Percentiles rank a stretch among this genome's conserved stretches.
phyloP scores from a whole-genome alignment of 2,797 vertebrate species.

The Cyclura pinguis region DNA sequence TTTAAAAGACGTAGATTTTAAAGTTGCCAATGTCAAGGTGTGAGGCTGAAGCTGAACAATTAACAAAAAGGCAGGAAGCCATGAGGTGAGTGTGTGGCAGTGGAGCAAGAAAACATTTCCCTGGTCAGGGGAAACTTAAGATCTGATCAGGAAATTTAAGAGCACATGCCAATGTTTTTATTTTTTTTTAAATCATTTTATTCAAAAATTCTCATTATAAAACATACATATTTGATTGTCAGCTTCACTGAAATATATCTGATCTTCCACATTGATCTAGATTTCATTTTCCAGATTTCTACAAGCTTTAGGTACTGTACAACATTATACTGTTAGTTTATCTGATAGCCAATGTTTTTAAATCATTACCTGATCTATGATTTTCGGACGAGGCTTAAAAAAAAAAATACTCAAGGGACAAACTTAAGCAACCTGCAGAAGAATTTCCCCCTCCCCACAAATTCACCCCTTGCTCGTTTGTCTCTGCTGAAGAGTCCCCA shows the following conservation, averaged over 20 bases:
- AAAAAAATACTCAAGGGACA: neutral
- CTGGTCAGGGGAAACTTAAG: neutral
- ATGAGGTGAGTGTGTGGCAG: too few species aligned
- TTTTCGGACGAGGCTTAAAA: neutral
- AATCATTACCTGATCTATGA: neutral
- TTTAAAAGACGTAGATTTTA: neutral
- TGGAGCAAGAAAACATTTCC: neutral
- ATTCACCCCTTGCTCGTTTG: conserved; percentile 16
- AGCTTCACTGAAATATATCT: too few species aligned
- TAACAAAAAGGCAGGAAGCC: neutral
- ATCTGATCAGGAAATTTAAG: neutral
- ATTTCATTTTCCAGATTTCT: too few species aligned
- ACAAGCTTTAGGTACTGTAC: too few species aligned
- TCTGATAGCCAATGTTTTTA: neutral
- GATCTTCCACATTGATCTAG: too few species aligned
- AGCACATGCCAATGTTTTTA: neutral
- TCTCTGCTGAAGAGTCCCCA: conserved; percentile 6
- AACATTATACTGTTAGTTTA: too few species aligned
- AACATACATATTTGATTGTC: too few species aligned
- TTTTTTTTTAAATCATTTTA: neutral
- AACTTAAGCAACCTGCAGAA: neutral
- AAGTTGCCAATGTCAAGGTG: too few species aligned
- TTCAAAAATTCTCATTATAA: too few species aligned
- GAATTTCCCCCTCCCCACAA: neutral
- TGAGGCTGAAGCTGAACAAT: neutral